These are phyloP conservation scores for Halictus rubicundus DNA, from an alignment of 1,140 invertebrate genomes.

Conservation along the genomic window DNA sequence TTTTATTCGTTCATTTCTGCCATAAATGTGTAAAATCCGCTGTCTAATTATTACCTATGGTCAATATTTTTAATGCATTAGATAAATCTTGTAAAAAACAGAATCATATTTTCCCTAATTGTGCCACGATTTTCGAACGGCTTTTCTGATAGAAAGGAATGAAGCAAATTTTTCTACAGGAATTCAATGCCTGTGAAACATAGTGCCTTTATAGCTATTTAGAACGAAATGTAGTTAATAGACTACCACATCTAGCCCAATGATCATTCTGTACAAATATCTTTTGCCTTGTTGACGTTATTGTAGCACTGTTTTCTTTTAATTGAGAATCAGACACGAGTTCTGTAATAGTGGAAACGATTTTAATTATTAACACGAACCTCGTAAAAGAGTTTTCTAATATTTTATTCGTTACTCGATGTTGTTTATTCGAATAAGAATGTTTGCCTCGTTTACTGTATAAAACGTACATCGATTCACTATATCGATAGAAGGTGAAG, in stretches of 20 bases:
- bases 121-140: neutral
- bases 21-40: too few relatives aligned
- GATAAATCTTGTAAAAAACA: too few relatives aligned
- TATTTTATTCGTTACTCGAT: too few relatives aligned
- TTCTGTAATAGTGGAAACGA: neutral
- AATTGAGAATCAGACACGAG: neutral
- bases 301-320: conserved; percentile 7
- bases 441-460: too few relatives aligned
- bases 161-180: conserved; percentile 38
- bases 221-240: conserved; percentile 41
- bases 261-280: conserved; percentile 18
- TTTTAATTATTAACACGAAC: neutral
- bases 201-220: conserved; percentile 68
- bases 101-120: neutral
- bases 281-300: neutral
- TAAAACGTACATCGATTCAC: neutral
- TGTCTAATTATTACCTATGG: too few relatives aligned
- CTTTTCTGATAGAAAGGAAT: too few relatives aligned
- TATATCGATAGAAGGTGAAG: too few relatives aligned
- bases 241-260: conserved; percentile 28
- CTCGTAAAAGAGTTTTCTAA: too few relatives aligned
- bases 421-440: neutral
- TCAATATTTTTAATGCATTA: too few relatives aligned
- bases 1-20: too few relatives aligned
- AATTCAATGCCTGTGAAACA: conserved; percentile 63